Conservation (phyloP, 1,140 invertebrate species). For the Oreohelix idahoensis region DNA sequence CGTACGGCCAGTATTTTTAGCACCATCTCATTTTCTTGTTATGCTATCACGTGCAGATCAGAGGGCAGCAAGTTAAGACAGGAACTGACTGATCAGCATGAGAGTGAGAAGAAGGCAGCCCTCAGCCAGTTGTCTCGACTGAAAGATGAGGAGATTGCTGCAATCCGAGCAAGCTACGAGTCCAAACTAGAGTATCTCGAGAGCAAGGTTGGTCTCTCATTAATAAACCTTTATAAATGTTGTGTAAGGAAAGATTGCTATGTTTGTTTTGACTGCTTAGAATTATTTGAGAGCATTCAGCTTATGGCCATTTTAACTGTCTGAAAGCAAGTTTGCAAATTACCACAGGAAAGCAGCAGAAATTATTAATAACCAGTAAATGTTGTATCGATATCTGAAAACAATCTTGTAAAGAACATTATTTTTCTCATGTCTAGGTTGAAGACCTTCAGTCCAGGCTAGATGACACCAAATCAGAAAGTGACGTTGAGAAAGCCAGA, state of each 20-base stretch:
- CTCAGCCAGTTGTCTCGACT: slow-evolving; percentile 60
- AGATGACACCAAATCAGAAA: slow-evolving; percentile 46
- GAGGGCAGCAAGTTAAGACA: slow-evolving; percentile 62
- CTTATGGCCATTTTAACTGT: too few relatives aligned
- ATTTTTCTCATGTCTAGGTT: slow-evolving; percentile 46
- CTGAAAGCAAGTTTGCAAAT: too few relatives aligned
- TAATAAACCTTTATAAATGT: too few relatives aligned
- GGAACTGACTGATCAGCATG: slow-evolving; percentile 64
- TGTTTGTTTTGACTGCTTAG: too few relatives aligned
- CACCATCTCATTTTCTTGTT: not conserved
- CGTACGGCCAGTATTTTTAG: not conserved
- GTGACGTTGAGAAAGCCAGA: slow-evolving; percentile 47
- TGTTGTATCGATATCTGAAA: not conserved
- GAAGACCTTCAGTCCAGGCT: slow-evolving; percentile 50
- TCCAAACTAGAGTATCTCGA: slow-evolving; percentile 60
- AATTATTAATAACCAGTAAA: too few relatives aligned
- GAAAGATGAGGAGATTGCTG: slow-evolving; percentile 66
- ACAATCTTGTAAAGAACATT: not conserved
- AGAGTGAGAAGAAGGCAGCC: slow-evolving; percentile 66
- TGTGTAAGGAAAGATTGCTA: too few relatives aligned
- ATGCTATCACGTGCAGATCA: slow-evolving; percentile 46
- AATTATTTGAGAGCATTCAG: too few relatives aligned
- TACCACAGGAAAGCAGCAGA: too few relatives aligned
- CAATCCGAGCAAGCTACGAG: slow-evolving; percentile 60
- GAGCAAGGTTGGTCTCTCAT: slow-evolving; percentile 56